A percentile compares a stretch with the other conserved stretches of the same genome.
phyloP scores from a whole-genome alignment of 2,797 vertebrate genomes.

The Catamblyrhynchus diadema region DNA sequence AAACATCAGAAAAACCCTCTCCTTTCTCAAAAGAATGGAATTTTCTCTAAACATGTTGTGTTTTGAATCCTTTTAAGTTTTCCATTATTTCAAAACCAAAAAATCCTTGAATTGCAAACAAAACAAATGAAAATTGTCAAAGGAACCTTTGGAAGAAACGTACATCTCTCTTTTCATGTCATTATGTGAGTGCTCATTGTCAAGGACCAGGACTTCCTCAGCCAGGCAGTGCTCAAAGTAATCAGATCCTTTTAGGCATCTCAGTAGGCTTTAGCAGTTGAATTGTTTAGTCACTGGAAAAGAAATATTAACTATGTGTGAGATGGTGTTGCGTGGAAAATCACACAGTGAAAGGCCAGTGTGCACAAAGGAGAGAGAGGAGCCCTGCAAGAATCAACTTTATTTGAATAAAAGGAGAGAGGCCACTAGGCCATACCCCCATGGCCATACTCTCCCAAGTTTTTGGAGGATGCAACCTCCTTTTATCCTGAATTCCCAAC shows the following conservation, averaged over 20 bases:
- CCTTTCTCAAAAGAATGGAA: not conserved
- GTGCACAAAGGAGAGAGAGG: not conserved
- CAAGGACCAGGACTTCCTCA: not conserved
- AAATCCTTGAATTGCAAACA: not conserved
- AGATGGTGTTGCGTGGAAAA: not conserved
- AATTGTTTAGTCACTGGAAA: not conserved
- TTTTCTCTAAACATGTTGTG: not conserved
- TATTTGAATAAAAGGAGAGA: rapidly evolving
- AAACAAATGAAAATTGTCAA: not conserved
- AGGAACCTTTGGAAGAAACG: not conserved
- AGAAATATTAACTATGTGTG: not conserved
- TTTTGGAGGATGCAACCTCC: not conserved
- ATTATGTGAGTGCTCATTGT: not conserved
- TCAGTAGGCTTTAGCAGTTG: not conserved
- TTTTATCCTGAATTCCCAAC: not conserved
- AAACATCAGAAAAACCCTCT: not conserved
- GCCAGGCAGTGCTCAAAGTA: not conserved
- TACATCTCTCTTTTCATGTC: not conserved
- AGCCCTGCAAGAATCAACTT: not conserved
- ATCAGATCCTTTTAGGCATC: not conserved
- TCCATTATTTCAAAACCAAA: not conserved
- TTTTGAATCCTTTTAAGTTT: not conserved
- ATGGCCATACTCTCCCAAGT: rapidly evolving
- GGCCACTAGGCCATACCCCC: not conserved
- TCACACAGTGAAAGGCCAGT: not conserved